Conservation (phyloP, 2,888 invertebrate species). For the Pristionchus mayeri region DNA sequence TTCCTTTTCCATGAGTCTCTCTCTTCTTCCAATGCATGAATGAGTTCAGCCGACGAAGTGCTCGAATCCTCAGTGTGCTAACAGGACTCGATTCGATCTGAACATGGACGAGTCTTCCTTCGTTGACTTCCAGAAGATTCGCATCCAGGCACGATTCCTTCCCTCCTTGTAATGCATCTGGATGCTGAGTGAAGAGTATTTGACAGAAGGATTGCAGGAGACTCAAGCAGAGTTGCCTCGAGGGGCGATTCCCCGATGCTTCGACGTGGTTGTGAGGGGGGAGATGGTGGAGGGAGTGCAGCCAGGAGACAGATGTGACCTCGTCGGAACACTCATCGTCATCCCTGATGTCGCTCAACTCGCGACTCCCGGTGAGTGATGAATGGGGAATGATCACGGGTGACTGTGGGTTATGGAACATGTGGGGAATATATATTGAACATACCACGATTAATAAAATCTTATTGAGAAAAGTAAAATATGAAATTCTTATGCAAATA, state of each 20-base stretch:
- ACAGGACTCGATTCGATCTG: constrained; percentile 89
- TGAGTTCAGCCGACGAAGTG: constrained; percentile 97
- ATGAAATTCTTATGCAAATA: too few species aligned
- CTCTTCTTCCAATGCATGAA: too few species aligned
- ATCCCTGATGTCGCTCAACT: constrained; percentile 94
- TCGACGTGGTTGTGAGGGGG: constrained; percentile 93
- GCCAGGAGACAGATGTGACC: constrained; percentile 89
- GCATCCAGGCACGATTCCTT: constrained; percentile 83
- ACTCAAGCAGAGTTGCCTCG: constrained; percentile 95
- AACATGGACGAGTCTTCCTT: constrained; percentile 94
- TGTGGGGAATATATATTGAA: too few species aligned
- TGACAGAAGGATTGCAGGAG: constrained; percentile 81
- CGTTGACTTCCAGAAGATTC: constrained; percentile 97
- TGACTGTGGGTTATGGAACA: too few species aligned
- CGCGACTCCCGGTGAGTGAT: constrained; percentile 87
- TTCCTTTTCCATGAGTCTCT: too few species aligned
- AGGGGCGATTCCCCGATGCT: constrained; percentile 93
- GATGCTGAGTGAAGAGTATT: too few species aligned
- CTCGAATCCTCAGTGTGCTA: constrained; percentile 94
- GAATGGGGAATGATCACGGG: too few species aligned
- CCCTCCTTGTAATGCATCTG: not conserved
- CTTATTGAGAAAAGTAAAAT: too few species aligned
- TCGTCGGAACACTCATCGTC: constrained; percentile 95
- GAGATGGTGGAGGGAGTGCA: constrained; percentile 97
- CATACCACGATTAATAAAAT: too few species aligned